A percentile compares a stretch with the other conserved stretches of the same genome.
phyloP scores from a whole-genome alignment of 64 coral and sea anemone genomes.

The Orbicella faveolata region DNA sequence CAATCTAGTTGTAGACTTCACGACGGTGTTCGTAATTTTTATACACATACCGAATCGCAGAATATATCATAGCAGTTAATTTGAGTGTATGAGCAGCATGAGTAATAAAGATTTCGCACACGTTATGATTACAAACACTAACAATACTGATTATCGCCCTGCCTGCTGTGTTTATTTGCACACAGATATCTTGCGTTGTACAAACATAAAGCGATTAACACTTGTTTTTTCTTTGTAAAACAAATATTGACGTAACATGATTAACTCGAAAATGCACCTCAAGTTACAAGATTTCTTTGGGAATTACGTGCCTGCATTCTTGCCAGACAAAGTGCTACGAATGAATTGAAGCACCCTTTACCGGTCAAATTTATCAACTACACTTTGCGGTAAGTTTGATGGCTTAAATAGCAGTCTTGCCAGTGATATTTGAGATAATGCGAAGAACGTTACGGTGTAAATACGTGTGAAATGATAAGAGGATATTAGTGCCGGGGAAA shows the following conservation, averaged over 20 bases:
- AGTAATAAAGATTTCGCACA: background rate
- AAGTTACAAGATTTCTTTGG: background rate
- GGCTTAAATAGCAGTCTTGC: too few species aligned
- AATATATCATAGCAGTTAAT: background rate
- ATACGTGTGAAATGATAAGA: too few species aligned
- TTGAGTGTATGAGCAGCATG: background rate
- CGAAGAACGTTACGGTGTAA: too few species aligned
- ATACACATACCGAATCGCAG: too few species aligned
- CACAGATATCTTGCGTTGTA: background rate
- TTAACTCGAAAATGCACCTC: background rate
- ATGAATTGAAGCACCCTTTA: background rate
- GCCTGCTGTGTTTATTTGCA: background rate
- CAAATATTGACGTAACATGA: conserved; percentile 15
- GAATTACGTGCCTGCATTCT: background rate
- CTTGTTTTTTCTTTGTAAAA: conserved; percentile 9
- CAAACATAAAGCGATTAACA: background rate
- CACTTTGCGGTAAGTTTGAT: too few species aligned
- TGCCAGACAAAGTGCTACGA: background rate
- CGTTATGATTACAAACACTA: background rate
- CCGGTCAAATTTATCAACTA: too few species aligned
- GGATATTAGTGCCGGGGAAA: too few species aligned
- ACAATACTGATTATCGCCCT: background rate
- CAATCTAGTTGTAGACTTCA: too few species aligned
- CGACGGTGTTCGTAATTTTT: too few species aligned
- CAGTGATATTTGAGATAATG: too few species aligned